These are phyloP conservation scores for Malacoctenus gilli DNA, from an alignment of 2,797 vertebrate species.

Conservation along the genomic window DNA sequence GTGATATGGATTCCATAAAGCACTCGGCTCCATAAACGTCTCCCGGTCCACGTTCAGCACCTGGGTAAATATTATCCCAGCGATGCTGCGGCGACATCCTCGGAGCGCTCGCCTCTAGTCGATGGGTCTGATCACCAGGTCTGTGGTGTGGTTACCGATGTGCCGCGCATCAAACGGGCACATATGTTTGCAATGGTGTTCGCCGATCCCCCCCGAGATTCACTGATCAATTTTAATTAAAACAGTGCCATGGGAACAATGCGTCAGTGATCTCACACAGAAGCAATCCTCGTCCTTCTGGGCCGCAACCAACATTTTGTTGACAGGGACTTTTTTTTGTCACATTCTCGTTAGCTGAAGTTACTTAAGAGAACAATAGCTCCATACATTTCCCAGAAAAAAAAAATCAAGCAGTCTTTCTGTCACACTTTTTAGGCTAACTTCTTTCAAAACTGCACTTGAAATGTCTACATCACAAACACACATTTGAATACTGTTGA, in stretches of 20 bases:
- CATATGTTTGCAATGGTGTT: background rate
- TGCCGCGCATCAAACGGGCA: background rate
- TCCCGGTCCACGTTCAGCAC: constrained; percentile 54
- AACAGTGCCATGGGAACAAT: no score
- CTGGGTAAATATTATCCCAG: constrained; percentile 73
- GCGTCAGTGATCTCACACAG: background rate
- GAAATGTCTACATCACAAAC: no score
- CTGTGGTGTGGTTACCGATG: background rate
- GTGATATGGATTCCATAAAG: constrained; percentile 59
- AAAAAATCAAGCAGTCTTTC: background rate
- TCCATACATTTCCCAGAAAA: background rate
- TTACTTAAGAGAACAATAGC: background rate
- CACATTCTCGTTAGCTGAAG: background rate
- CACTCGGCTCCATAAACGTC: constrained; percentile 53
- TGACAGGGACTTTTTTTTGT: background rate
- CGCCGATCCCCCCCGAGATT: no score
- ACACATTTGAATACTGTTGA: no score
- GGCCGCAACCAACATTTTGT: background rate
- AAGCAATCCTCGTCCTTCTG: background rate
- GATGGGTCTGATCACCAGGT: constrained; percentile 2
- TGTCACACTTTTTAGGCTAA: background rate
- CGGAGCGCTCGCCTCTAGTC: constrained; percentile 29
- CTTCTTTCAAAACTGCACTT: background rate
- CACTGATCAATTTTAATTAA: background rate
- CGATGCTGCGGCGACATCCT: constrained; percentile 53